Base-by-base conservation (phyloP, 2,888 invertebrate genomes). In the Caradrina clavipalpis region DNA sequence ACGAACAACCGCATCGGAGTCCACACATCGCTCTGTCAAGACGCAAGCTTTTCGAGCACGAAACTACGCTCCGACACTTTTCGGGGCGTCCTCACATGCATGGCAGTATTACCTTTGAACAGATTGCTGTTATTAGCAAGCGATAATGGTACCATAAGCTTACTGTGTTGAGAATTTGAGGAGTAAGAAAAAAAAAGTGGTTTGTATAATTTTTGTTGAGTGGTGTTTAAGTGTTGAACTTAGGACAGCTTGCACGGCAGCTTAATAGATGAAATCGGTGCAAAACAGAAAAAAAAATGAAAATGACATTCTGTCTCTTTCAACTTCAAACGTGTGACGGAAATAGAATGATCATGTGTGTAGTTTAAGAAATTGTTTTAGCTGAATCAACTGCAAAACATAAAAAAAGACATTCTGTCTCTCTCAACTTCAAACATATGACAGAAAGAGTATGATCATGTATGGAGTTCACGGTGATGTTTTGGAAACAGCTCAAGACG, bases 1-100 rank as follows among this genome's bases (percentile, higher is more conserved):
- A 99, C 99, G 0, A 99, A 98, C 72, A 99, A 99, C 91, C 97
- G 98, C 45, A 98, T 99, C 82, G 98, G 99, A 19, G 98, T 98
- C 57, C 98, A 98, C 92, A 97, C 98, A 0, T 96, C 97, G 0
- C 96, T 97, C 17, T 97, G 97, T 81, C 96, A 96, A 15, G 97
- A 97, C 86, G 97, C 98, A 0, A 96, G 97, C 0, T 98, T 98
- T 93, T 98, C 98, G 1, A 98, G 98, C 77, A 98, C 98, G 13
- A 98, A 98, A 90, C 96, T 99, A 17, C 97, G 98, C 45, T 97
- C 98, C 0, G 99, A 99, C 89, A 97, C 98, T 3, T 98, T 99
- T 91, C 98, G 97, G 87, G 99, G 99, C 8, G 98, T 99, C 11
- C 96, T 99, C 17, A 99, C 99, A 13, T 97, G 98, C 55, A 97